These are phyloP conservation scores for Poliocrania exsul DNA, from an alignment of 2,797 vertebrate species.

Conservation along the genomic window DNA sequence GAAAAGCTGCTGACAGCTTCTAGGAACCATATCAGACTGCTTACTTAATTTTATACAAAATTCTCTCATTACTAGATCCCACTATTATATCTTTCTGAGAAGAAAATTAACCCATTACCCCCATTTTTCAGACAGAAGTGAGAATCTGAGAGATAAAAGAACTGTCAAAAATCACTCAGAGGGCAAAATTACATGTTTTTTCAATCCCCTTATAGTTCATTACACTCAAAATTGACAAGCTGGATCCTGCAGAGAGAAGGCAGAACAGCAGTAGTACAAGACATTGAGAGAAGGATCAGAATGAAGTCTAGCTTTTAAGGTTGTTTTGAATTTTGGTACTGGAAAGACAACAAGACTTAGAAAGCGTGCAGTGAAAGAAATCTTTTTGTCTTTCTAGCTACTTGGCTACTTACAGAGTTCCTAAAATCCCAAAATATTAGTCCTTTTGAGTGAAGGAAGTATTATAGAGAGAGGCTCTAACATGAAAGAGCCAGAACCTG, in stretches of 20 bases:
- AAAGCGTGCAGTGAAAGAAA: background rate
- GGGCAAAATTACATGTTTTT: background rate
- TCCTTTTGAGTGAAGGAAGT: background rate
- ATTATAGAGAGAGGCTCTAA: background rate
- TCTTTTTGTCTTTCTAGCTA: background rate
- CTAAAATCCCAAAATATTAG: background rate
- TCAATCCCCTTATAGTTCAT: background rate
- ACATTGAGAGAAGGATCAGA: background rate
- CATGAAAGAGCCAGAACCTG: background rate
- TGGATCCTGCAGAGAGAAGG: background rate
- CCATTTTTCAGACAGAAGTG: background rate
- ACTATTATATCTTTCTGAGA: background rate
- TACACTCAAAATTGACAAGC: background rate
- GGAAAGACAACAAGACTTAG: background rate
- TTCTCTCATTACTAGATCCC: background rate
- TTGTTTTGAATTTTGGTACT: background rate
- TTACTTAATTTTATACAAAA: constrained; percentile 17
- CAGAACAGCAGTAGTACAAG: background rate
- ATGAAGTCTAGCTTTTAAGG: background rate
- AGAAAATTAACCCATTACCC: background rate
- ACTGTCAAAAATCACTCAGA: background rate
- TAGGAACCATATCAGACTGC: background rate
- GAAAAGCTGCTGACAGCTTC: constrained; percentile 1
- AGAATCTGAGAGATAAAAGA: background rate
- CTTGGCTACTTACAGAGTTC: background rate